Base-by-base conservation (phyloP, 2,888 invertebrate species). In the Limnephilus marmoratus region DNA sequence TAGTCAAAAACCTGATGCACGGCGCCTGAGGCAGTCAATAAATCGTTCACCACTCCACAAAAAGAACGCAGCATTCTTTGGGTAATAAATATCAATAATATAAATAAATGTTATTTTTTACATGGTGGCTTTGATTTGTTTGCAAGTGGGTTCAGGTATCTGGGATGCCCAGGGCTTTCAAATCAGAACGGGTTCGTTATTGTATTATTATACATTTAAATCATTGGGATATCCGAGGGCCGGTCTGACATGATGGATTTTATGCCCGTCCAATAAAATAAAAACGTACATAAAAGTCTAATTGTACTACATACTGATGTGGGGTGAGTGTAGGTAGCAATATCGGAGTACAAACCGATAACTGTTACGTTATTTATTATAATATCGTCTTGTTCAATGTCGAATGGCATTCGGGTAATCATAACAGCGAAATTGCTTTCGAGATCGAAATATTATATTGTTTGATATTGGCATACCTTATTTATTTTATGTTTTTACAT, bases 121-220 rank as follows among this genome's bases (percentile, higher is more conserved):
- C 87, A 18, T 53, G 68, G 31, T 68, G 87, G 13, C 31, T 53
- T 53, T 31, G 68, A 68, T 87, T 68, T 87, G 53, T 24, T 49
- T 18, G 68, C 68, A 34, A 24, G 80, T 31, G 88, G 86, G 86
- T 31, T 87, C 49, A 29, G 53, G 29, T n/a, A 49, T 87, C 49
- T 49, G 45, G 49, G 11, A 37, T 31, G 83, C 85, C 85, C 85
- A 68, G 34, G 85, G 90, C 85, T 29, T 68, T 85, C 81, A 85
- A 68, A 53, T 29, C 91, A 80, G 88, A 91, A 88, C 91, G 91
- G 91, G 91, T 91, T 91, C 91, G 91, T 91, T 82, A 88, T 91
- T 88, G 37, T 81, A 29, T 91, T 82, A 91, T 91, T 88, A 83
- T 49, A 41, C 45, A 91, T 91, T 86, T 83, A 91, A 91, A 88